These are phyloP conservation scores for Pristionchus japonicus DNA, from an alignment of 2,888 invertebrate species.

Conservation along the genomic window DNA sequence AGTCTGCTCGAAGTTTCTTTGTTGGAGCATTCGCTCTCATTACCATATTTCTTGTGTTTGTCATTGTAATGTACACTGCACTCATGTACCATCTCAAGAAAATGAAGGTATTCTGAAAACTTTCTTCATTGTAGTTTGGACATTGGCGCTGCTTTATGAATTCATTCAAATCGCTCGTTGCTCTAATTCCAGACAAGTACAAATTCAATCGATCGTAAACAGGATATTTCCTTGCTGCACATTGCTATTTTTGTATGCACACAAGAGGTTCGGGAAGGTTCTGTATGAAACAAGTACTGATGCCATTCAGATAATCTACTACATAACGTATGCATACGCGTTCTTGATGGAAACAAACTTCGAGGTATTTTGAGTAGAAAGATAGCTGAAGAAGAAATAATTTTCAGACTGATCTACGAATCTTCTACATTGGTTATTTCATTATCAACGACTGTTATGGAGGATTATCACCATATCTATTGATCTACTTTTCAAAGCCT, in stretches of 20 bases:
- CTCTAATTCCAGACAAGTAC: background rate
- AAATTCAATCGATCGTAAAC: background rate
- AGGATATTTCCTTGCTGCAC: background rate
- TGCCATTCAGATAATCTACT: background rate
- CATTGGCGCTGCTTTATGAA: too few species aligned
- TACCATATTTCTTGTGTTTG: background rate
- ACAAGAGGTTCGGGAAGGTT: background rate
- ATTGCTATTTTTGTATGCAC: background rate
- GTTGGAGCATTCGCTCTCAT: background rate
- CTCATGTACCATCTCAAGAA: background rate
- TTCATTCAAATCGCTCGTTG: too few species aligned
- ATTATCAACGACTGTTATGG: background rate
- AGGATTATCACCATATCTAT: background rate
- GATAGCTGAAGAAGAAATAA: too few species aligned
- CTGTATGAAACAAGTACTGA: too few species aligned
- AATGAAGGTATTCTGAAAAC: background rate
- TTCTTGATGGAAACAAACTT: background rate
- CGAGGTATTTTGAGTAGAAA: background rate
- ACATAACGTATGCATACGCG: background rate
- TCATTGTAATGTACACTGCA: background rate
- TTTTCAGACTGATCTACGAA: background rate
- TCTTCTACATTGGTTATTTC: slow-evolving; percentile 4
- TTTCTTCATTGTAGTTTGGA: too few species aligned
- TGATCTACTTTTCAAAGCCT: background rate
- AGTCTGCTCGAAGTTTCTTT: background rate